Conservation (phyloP, 2,113 vertebrate species). For the Corvus cornix region DNA sequence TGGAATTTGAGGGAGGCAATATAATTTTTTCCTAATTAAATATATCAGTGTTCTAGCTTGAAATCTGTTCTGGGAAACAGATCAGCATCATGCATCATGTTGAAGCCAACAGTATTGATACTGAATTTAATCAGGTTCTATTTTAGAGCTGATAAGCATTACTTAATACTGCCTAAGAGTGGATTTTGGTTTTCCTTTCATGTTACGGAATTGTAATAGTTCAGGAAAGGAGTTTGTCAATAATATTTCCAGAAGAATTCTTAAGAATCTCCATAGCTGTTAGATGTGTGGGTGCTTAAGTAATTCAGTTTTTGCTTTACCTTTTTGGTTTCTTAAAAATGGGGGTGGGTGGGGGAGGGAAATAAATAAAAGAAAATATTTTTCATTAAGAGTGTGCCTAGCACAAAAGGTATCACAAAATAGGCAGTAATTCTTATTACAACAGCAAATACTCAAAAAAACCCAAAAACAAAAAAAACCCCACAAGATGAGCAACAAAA, state of each 20-base stretch:
- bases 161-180: background rate
- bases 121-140: background rate
- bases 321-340: background rate
- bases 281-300: background rate
- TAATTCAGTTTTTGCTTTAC: background rate
- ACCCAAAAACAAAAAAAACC: background rate
- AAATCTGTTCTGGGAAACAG: background rate
- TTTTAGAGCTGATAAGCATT: background rate
- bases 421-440: background rate
- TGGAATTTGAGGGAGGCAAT: slow-evolving; percentile 8
- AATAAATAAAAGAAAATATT: background rate
- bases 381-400: background rate
- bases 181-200: background rate
- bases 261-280: background rate
- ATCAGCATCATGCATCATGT: background rate
- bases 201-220: background rate
- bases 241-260: background rate
- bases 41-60: background rate
- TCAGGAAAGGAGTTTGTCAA: background rate
- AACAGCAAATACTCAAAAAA: background rate
- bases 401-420: background rate
- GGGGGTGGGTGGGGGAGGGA: fast-evolving
- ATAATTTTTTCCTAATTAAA: background rate
- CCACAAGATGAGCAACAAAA: background rate
- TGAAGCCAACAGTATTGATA: background rate